Conservation (phyloP, 2,888 invertebrate species). For the Leptopilina myrica region DNA sequence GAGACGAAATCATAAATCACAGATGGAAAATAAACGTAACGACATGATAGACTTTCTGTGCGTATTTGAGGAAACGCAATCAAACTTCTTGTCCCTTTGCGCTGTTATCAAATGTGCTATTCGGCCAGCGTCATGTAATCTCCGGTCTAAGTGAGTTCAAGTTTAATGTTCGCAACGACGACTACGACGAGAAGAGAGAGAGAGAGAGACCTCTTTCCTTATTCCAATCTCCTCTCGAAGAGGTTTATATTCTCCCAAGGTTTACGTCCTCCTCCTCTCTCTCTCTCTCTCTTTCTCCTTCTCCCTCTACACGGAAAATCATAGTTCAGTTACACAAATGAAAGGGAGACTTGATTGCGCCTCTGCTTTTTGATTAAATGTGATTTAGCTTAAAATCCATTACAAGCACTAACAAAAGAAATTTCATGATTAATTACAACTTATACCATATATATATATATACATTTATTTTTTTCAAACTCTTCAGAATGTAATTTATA, state of each 20-base stretch:
- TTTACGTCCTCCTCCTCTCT: not conserved
- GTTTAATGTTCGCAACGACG: constrained; percentile 18
- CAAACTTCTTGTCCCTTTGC: constrained; percentile 33
- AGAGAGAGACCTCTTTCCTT: constrained; percentile 2
- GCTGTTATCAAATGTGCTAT: constrained; percentile 37
- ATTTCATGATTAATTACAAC: constrained; percentile 1
- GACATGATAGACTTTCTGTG: constrained; percentile 33
- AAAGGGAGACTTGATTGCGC: constrained; percentile 36
- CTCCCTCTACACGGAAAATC: constrained; percentile 15
- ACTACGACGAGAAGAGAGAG: constrained; percentile 1
- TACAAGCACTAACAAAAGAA: not conserved
- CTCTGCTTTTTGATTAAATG: constrained; percentile 30
- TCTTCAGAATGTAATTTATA: constrained; percentile 14
- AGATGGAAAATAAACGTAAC: not conserved
- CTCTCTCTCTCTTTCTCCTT: not conserved
- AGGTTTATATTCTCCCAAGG: constrained; percentile 4
- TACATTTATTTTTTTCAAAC: not conserved
- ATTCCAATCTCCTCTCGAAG: constrained; percentile 14
- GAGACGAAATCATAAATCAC: too few relatives aligned
- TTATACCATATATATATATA: not conserved
- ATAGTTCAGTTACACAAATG: constrained; percentile 22
- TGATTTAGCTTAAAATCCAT: constrained; percentile 21
- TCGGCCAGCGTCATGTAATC: constrained; percentile 31
- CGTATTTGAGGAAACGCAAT: constrained; percentile 13
- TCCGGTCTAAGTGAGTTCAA: constrained; percentile 35